Evolutionary conservation across 1,140 invertebrate genomes (phyloP).

Genomic region (Rhyzopertha dominica): DNA sequence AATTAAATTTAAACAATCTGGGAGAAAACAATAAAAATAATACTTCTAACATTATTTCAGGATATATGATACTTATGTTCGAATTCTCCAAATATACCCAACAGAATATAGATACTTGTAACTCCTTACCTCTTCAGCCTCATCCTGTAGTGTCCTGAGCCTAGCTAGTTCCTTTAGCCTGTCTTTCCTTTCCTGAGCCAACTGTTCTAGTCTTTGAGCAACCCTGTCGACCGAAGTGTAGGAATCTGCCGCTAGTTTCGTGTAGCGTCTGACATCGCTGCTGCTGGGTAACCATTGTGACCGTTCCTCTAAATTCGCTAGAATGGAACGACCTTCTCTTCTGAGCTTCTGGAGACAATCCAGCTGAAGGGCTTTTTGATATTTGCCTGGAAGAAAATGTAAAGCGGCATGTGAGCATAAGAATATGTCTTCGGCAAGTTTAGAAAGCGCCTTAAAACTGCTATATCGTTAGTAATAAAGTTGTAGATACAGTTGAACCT

Average conservation of each 20-base stretch:
- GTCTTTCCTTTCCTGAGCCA: constrained; percentile 52
- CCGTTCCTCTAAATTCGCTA: constrained; percentile 49
- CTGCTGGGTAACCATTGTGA: constrained; percentile 45
- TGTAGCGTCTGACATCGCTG: constrained; percentile 43
- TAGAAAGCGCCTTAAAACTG: too few relatives aligned
- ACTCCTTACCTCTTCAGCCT: constrained; percentile 54
- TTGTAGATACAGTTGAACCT: too few relatives aligned
- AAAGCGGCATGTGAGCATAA: not conserved
- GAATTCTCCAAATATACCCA: too few relatives aligned
- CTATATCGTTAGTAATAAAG: too few relatives aligned
- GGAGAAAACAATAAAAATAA: too few relatives aligned
- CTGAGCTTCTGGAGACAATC: constrained; percentile 49
- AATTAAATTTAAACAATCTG: too few relatives aligned
- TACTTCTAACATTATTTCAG: too few relatives aligned
- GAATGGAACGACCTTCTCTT: constrained; percentile 46
- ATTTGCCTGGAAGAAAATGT: constrained; percentile 36
- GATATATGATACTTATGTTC: too few relatives aligned
- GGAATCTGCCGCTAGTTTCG: constrained; percentile 47
- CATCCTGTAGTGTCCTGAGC: constrained; percentile 51
- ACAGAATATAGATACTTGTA: too few relatives aligned
- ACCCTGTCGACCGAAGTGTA: constrained; percentile 53
- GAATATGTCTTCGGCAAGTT: too few relatives aligned
- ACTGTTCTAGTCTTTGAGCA: constrained; percentile 50
- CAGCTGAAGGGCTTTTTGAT: constrained; percentile 48
- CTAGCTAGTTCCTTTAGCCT: constrained; percentile 50